Evolutionary conservation across 2,113 vertebrate genomes (phyloP), one percentile per base, ranked within the genome.

Genomic region (Etheostoma cragini): DNA sequence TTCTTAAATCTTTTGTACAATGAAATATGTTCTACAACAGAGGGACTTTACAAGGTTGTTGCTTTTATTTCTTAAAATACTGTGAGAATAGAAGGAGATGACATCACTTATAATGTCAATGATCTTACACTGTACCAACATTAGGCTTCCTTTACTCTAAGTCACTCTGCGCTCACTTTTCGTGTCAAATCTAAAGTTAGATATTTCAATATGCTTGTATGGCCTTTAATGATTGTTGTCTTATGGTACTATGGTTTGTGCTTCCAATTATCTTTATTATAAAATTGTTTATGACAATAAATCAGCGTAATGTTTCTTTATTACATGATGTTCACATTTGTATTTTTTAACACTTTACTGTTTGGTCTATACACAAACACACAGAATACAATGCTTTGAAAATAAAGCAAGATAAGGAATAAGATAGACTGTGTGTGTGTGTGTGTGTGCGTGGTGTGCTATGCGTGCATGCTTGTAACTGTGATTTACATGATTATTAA

Each of bases 91-190:
- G 80, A 76, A 53, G 66, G 70, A 72, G 63, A 80, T 71, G 65
- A 62, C 72, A 33, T 67, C 22, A 77, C 76, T 82, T 62, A 52
- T 86, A 63, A 61, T 72, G 65, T 79, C 57, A 82, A 87, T 85
- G 49, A 93, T 88, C 78, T 89, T 86, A 94, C 92, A 94, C 93
- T 94, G 93, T 91, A 89, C 72, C 84, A 91, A 74, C 64, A 79
- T 72, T 33, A 66, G 17, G 67, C 75, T 89, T 85, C 80, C 54
- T 72, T 93, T 91, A 92, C 89, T 93, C 90, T 93, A 91, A 82
- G 66, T 87, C 68, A 77, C 57, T 84, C 63, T 90, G 72, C 22
- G 78, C 76, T 88, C 73, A 71, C 79, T 83, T 79, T 79, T 65
- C 69, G 58, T 82, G 64, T 86, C 77, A 58, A 19, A 72, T 88